Evolutionary conservation across 2,888 invertebrate species (phyloP), one percentile per base, ranked within the genome.

Genomic region (Apoda limacodes): DNA sequence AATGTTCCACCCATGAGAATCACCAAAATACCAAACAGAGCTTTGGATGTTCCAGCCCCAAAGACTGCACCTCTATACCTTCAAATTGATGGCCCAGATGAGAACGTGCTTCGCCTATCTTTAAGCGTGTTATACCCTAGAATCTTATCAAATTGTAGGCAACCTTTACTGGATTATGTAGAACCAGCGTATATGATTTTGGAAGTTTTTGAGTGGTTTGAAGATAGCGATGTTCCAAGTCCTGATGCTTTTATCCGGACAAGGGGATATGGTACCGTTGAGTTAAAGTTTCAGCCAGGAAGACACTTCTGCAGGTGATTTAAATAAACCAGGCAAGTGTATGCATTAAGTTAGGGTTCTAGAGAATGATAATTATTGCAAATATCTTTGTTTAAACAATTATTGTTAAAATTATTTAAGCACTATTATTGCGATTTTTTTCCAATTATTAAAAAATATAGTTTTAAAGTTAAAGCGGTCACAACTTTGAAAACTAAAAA

Each of bases 121-220:
- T 36, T 78, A 0, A 46, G 36, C 7, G 47, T 55, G 26, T 45
- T 78, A 0, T 65, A 72, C 41, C 74, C 78, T 9, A 64, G 69
- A 22, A 36, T 76, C 1, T 40, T 76, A 3, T 15, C 52, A 0
- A 69, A 80, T 27, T 48, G 55, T 39, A 66, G 69, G 2, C 38
- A 54, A 2, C 56, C 60, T 0, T 38, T 67, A 2, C 32, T 42
- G 0, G 66, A 70, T 10, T 50, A 53, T 13, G 56, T 70, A 5
- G 70, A 75, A 34, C 53, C 62, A n/a, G 62, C 64, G 0, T 59
- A 78, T 41, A 12, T 76, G 11, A 31, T 78, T 1, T 21, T 80
- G 28, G 78, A 80, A 37, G 46, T 44, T 5, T 71, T 78, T 22
- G 62, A 70, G 31, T 80, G 72, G 74, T 76, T 76, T 15, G 44